phyloP scores from a whole-genome alignment of 1,140 invertebrate genomes.

The Halyomorpha halys region DNA sequence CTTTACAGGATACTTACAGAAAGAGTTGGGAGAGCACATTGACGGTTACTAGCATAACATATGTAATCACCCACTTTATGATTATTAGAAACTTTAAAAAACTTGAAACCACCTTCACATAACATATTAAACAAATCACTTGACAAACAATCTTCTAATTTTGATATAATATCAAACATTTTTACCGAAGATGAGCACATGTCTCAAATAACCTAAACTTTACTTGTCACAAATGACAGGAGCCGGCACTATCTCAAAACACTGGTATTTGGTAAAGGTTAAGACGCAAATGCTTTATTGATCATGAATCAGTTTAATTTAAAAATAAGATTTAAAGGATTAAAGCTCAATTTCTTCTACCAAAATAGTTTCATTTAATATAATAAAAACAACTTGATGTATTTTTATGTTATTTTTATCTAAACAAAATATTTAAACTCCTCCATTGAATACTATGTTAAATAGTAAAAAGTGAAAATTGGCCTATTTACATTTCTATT shows the following conservation, averaged over 20 bases:
- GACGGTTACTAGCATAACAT: conserved; percentile 4
- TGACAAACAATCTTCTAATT: neutral
- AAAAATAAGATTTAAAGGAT: too few relatives aligned
- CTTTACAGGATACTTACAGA: neutral
- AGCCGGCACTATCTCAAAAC: conserved; percentile 3
- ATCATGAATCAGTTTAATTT: too few relatives aligned
- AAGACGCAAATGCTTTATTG: too few relatives aligned
- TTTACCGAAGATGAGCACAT: conserved; percentile 9
- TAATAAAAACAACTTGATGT: too few relatives aligned
- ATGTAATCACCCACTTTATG: conserved; percentile 5
- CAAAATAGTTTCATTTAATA: too few relatives aligned
- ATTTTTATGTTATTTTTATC: too few relatives aligned
- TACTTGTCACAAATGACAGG: conserved; percentile 5
- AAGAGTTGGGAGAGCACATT: conserved; percentile 1
- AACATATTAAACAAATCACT: neutral
- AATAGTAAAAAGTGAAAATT: too few relatives aligned
- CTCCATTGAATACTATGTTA: too few relatives aligned
- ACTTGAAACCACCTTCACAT: neutral
- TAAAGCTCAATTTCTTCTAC: too few relatives aligned
- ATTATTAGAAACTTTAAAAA: neutral
- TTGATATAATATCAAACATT: neutral
- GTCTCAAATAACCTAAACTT: conserved; percentile 18
- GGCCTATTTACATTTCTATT: too few relatives aligned
- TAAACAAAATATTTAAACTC: too few relatives aligned
- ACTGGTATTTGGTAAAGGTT: neutral